A percentile compares a stretch with the other conserved stretches of the same genome.
Evolutionary conservation across 2,797 vertebrate genomes (phyloP).

Genomic region (Microctenopoma lineatum): DNA sequence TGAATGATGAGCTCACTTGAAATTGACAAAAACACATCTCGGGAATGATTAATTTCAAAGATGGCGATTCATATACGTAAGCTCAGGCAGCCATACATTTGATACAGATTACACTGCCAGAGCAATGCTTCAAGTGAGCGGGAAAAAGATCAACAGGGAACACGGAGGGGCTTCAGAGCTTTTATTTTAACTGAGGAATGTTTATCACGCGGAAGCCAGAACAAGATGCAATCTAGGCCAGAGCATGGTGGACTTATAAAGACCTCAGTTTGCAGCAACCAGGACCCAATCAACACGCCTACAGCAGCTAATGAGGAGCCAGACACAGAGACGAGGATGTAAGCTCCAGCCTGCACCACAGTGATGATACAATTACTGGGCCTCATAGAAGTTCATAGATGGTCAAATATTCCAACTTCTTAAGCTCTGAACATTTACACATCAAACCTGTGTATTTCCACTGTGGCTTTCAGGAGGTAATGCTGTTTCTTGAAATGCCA

Average conservation of each 20-base stretch:
- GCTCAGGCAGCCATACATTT: neutral
- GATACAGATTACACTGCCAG: conserved; percentile 14
- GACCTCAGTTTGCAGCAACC: neutral
- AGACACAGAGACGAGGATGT: neutral
- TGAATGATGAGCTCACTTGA: conserved; percentile 57
- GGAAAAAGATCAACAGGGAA: conserved; percentile 20
- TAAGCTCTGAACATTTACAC: too few species aligned
- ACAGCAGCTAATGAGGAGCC: conserved; percentile 22
- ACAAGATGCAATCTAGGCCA: conserved; percentile 12
- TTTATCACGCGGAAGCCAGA: conserved; percentile 30
- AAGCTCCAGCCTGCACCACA: conserved; percentile 3
- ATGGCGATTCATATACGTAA: conserved; percentile 40
- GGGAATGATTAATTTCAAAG: conserved; percentile 44
- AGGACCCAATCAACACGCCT: neutral
- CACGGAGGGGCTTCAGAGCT: conserved; percentile 1
- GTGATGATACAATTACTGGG: neutral
- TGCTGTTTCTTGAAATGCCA: too few species aligned
- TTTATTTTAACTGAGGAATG: conserved; percentile 44
- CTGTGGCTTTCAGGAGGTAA: too few species aligned
- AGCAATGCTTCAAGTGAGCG: neutral
- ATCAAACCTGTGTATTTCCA: too few species aligned
- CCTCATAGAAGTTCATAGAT: neutral
- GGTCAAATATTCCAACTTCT: too few species aligned
- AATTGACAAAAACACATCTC: conserved; percentile 59
- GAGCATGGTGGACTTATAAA: conserved; percentile 23